Conservation (phyloP, 2,113 vertebrate species). For the Puffinus mauretanicus region DNA sequence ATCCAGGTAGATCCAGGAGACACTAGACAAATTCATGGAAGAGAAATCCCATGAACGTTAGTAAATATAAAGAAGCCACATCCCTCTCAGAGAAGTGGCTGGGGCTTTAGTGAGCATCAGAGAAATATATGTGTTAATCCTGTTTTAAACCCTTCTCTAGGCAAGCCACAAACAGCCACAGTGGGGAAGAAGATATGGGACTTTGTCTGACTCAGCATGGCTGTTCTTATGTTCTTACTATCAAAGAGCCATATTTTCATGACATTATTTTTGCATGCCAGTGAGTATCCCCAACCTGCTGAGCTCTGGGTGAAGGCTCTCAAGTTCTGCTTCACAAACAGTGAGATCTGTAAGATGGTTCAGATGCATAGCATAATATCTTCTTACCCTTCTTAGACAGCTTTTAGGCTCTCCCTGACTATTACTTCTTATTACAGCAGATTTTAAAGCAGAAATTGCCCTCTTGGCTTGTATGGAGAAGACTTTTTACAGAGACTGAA, state of each 20-base stretch:
- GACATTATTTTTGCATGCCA: not conserved
- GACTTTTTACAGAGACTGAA: not conserved
- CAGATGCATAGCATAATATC: not conserved
- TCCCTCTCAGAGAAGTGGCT: not conserved
- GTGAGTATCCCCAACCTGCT: not conserved
- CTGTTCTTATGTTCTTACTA: not conserved
- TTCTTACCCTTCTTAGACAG: not conserved
- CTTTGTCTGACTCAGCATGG: not conserved
- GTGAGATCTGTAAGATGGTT: not conserved
- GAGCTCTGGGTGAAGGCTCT: not conserved
- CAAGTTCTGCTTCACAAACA: not conserved
- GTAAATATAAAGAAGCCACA: not conserved
- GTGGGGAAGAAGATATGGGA: not conserved
- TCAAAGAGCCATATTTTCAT: not conserved
- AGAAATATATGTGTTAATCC: not conserved
- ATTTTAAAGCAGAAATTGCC: not conserved
- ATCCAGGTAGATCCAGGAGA: not conserved
- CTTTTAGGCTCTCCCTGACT: not conserved
- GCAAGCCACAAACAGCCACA: not conserved
- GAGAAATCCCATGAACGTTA: not conserved
- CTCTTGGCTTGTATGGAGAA: not conserved
- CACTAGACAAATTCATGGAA: not conserved
- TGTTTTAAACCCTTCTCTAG: not conserved
- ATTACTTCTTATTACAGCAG: not conserved
- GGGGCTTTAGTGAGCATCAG: not conserved